These are phyloP conservation scores for Kryptolebias marmoratus DNA, from an alignment of 2,113 vertebrate genomes.

Conservation along the genomic window DNA sequence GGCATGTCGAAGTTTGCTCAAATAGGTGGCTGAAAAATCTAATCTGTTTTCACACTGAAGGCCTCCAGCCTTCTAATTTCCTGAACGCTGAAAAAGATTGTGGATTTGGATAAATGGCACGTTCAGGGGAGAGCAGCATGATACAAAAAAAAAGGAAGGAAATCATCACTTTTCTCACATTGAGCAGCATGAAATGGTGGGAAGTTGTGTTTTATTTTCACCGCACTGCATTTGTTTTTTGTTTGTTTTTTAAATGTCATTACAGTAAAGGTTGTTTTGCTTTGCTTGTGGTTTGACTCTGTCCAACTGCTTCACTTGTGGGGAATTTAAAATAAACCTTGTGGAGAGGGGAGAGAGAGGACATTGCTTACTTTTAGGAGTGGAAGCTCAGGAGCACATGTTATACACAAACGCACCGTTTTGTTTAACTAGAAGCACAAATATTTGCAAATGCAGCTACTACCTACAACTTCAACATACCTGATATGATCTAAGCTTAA, in stretches of 20 bases:
- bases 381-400: not conserved
- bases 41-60: constrained; percentile 43
- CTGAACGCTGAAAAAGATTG: constrained; percentile 30
- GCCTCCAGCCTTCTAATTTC: constrained; percentile 45
- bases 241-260: constrained; percentile 9
- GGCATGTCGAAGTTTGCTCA: constrained; percentile 21
- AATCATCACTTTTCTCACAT: constrained; percentile 20
- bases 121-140: constrained; percentile 20
- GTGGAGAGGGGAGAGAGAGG: not conserved
- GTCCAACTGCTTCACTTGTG: constrained; percentile 50
- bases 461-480: too few relatives aligned
- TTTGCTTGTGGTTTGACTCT: constrained; percentile 55
- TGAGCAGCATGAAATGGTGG: constrained; percentile 19
- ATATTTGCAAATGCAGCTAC: not conserved
- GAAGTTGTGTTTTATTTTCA: constrained; percentile 25
- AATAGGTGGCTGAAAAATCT: constrained; percentile 34
- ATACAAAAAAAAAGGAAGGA: constrained; percentile 2
- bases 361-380: not conserved
- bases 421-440: not conserved
- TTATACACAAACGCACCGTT: too few relatives aligned
- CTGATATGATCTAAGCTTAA: too few relatives aligned
- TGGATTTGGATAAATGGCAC: constrained; percentile 28
- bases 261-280: constrained; percentile 49
- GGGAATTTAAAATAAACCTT: constrained; percentile 51
- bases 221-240: constrained; percentile 35